These are phyloP conservation scores for Petromus typicus DNA, from an alignment of 2,113 vertebrate genomes.

Conservation along the genomic window DNA sequence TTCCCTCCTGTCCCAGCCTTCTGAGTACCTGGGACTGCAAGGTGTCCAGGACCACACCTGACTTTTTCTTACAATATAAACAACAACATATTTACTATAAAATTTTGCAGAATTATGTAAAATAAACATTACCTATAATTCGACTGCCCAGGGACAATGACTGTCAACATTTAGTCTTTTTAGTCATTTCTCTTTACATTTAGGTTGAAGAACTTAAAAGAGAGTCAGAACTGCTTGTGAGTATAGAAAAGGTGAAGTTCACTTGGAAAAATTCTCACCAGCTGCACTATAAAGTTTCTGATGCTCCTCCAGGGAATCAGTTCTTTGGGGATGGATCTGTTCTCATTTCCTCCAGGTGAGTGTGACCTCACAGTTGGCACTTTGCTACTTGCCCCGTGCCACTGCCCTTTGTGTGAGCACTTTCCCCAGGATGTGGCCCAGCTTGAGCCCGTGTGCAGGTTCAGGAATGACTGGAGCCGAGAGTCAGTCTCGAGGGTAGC, in stretches of 20 bases:
- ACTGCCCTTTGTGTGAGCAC: neutral
- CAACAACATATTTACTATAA: constrained; percentile 31
- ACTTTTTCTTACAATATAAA: neutral
- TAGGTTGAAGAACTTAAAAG: constrained; percentile 37
- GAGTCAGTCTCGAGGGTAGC: neutral
- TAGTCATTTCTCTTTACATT: constrained; percentile 28
- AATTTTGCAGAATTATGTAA: neutral
- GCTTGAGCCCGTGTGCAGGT: neutral
- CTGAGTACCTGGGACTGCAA: neutral
- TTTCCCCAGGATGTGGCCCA: neutral
- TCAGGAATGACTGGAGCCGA: constrained; percentile 7
- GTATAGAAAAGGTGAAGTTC: constrained; percentile 43
- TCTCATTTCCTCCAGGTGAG: neutral
- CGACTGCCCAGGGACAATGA: neutral
- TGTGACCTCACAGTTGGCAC: neutral
- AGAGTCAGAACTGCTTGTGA: constrained; percentile 31
- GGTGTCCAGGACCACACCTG: neutral
- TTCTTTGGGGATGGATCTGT: neutral
- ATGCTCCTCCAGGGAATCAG: neutral
- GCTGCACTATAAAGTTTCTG: constrained; percentile 8
- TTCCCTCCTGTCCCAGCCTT: neutral
- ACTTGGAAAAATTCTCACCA: constrained; percentile 41
- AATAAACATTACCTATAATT: constrained; percentile 40
- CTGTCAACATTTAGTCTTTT: neutral
- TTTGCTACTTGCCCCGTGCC: neutral